Base-by-base conservation (phyloP, 2,888 invertebrate species). In the Ptilodon capucinus region DNA sequence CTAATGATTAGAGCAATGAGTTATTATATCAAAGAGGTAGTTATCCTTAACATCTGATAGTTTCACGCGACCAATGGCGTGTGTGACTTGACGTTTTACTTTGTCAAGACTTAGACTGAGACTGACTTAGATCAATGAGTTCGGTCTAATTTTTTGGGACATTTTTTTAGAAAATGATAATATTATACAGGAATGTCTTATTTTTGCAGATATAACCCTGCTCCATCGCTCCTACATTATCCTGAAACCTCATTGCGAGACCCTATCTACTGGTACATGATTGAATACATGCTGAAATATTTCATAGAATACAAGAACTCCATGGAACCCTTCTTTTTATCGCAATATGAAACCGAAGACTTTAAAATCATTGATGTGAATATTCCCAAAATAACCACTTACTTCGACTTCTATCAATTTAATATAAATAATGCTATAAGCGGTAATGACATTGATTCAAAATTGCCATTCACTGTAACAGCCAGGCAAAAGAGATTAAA, bases 181-280 rank as follows among this genome's bases (percentile, higher is more conserved):
- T n/a, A n/a, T n/a, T n/a, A n/a, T n/a, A n/a, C n/a, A n/a, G n/a
- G n/a, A 18, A 18, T 17, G 9, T 4, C 6, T 19, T 46, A 51
- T 47, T 46, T 18, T 80, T 76, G 40, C 75, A 90, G 90, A 49
- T 86, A 85, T 40, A 86, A 82, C 43, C 83, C 89, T 13, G 81
- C 88, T 4, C 90, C 90, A 19, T 86, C 90, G 16, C 54, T 84
- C 23, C 49, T 89, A 25, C 89, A 90, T 53, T 82, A 84, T 40
- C 81, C 88, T 3, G 81, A 89, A 67, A 91, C 90, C 48, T 69
- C 85, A 21, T 59, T 91, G 32, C 74, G 88, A 50, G 89, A 89
- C 57, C 85, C 88, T 1, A 60, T 75, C 1, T 89, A 82, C 54
- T 89, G 88, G 88, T 57, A 71, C 16, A 63, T 90, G 54, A 74